A percentile compares a stretch with the other conserved stretches of the same genome.
phyloP scores from a whole-genome alignment of 2,113 vertebrate genomes.

The Ancistrus triradiatus region DNA sequence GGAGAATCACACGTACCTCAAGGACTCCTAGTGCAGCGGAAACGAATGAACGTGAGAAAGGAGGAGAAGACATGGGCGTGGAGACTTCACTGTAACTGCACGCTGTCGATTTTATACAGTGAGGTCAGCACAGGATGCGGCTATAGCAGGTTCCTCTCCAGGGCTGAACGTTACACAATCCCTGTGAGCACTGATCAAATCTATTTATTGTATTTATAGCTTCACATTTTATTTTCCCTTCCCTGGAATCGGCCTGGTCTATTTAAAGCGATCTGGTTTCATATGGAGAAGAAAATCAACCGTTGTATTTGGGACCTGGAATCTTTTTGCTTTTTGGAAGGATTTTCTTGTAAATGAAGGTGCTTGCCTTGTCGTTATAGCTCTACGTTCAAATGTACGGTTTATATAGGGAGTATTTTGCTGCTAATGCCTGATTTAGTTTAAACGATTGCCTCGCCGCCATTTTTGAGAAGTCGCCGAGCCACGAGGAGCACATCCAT shows the following conservation, averaged over 20 bases:
- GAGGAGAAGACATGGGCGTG: slow-evolving; percentile 34
- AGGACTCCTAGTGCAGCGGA: slow-evolving; percentile 18
- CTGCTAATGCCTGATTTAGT: slow-evolving; percentile 47
- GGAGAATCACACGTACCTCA: slow-evolving; percentile 33
- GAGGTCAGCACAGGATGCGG: slow-evolving; percentile 39
- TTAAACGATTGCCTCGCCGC: slow-evolving; percentile 19
- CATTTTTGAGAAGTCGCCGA: slow-evolving; percentile 37
- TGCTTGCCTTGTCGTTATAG: slow-evolving; percentile 30
- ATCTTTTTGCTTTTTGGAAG: slow-evolving; percentile 51
- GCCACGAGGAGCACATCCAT: neutral
- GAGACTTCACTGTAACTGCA: neutral
- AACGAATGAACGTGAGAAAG: slow-evolving; percentile 23
- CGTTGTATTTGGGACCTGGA: slow-evolving; percentile 58
- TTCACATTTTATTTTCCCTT: slow-evolving; percentile 59
- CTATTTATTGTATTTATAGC: slow-evolving; percentile 99
- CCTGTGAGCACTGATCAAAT: slow-evolving; percentile 70
- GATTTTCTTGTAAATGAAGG: slow-evolving; percentile 48
- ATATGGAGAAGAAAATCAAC: slow-evolving; percentile 53
- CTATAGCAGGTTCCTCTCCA: slow-evolving; percentile 46
- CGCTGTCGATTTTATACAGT: slow-evolving; percentile 16
- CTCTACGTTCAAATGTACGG: slow-evolving; percentile 26
- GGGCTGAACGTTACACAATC: slow-evolving; percentile 50
- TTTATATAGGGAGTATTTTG: slow-evolving; percentile 43
- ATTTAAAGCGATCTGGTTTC: slow-evolving; percentile 51
- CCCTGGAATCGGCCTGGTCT: slow-evolving; percentile 56